Base-by-base conservation (phyloP, 2,888 invertebrate species). In the Zhuqinia jingwanae region DNA sequence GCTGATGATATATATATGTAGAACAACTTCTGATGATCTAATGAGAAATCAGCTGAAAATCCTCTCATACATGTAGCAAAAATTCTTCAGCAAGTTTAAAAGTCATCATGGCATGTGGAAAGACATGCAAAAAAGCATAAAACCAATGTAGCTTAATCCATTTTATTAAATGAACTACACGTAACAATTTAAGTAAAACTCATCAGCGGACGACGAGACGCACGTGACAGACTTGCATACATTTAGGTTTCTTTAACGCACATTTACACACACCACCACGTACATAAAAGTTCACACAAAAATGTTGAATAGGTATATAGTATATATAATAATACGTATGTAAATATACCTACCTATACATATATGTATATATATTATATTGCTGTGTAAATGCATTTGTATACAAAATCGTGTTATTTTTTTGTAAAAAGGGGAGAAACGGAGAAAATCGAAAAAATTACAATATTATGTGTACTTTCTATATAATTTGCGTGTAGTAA, bases 191-290 rank as follows among this genome's bases (percentile, higher is more conserved):
- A 27, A 50, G 73, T 73, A 47, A 50, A 50, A 73, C 50, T 27
- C 47, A n/a, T 36, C n/a, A n/a, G 15, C 15, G 15, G 22, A 79
- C 47, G 65, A 75, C 45, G 27, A 22, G 73, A 73, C 73, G 25
- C 25, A 8, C 36, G 73, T 25, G 68, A 68, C 30, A 47, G 20
- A 78, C 27, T 6, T 73, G 81, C 47, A 11, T 60, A 45, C 47
- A 73, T 73, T n/a, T 75, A 60, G 60, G 47, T 60, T 81, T 81
- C 70, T 58, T 73, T 63, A 73, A 81, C 50, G 53, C 60, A 75
- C 58, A 75, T 50, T 73, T 25, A 68, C 53, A 25, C 42, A 58
- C 56, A 45, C 42, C 15, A 76, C 58, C 45, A 50, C 73, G 50
- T 53, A 53, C 73, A 73, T 25, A 70, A 11, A 65, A 70, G 25